phyloP scores from a whole-genome alignment of 2,113 vertebrate species.

The Buteo buteo region DNA sequence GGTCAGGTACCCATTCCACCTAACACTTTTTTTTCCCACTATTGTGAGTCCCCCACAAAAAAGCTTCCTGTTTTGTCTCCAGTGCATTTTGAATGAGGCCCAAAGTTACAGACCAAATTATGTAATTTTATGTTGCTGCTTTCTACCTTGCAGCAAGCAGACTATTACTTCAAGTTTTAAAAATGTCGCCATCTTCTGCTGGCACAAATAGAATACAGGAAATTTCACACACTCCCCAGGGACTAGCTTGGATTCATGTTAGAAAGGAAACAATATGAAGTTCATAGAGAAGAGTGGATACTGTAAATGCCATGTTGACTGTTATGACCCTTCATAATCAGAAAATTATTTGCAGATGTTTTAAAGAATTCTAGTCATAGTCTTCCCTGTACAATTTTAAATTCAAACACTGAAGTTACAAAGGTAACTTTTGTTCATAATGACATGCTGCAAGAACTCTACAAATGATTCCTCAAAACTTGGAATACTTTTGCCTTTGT shows the following conservation, averaged over 20 bases:
- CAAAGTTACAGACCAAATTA: background rate
- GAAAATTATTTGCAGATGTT: background rate
- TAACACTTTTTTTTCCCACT: background rate
- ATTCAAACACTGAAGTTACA: background rate
- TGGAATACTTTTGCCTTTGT: background rate
- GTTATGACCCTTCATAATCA: background rate
- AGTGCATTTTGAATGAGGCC: background rate
- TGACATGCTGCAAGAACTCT: background rate
- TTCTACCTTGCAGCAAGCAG: background rate
- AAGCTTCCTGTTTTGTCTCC: background rate
- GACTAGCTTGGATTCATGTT: background rate
- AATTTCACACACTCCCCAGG: background rate
- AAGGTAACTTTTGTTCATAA: background rate
- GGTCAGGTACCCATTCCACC: background rate
- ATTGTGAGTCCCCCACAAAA: rapidly evolving
- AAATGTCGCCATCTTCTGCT: background rate
- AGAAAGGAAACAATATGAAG: background rate
- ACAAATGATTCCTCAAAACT: background rate
- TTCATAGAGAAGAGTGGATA: background rate
- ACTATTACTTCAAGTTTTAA: background rate
- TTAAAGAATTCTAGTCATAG: background rate
- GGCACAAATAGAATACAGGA: background rate
- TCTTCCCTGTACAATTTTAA: background rate
- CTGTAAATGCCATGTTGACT: constrained; percentile 27
- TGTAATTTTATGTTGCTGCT: background rate